Evolutionary conservation across 2,888 invertebrate genomes (phyloP).

Genomic region (Flexamia atlantica): DNA sequence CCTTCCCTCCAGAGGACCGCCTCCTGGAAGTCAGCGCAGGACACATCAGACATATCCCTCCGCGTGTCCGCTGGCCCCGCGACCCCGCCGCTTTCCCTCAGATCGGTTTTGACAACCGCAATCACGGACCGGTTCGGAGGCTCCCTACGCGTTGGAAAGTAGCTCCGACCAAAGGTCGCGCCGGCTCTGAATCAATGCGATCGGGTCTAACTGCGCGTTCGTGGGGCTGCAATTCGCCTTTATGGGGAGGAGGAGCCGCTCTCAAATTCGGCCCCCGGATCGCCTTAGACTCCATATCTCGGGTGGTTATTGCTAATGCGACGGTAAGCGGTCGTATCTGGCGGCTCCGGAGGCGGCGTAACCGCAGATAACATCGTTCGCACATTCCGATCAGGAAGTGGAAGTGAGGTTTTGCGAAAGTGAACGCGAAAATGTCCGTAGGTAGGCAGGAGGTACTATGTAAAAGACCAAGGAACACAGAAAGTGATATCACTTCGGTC

Average conservation of each 20-base stretch:
- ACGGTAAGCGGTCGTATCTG: background rate
- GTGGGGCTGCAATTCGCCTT: slow-evolving; percentile 11
- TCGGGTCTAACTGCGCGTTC: slow-evolving; percentile 19
- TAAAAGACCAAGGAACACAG: no score
- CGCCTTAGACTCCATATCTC: slow-evolving; percentile 9
- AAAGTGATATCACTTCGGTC: no score
- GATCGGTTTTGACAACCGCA: slow-evolving; percentile 41
- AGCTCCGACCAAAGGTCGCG: slow-evolving; percentile 49
- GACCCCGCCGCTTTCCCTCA: slow-evolving; percentile 12
- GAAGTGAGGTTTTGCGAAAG: background rate
- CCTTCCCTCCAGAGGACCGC: no score
- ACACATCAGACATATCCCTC: background rate
- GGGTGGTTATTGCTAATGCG: slow-evolving; percentile 45
- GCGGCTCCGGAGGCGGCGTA: background rate
- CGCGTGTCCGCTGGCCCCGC: background rate
- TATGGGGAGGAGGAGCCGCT: slow-evolving; percentile 31
- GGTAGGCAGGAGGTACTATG: no score
- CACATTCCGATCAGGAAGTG: slow-evolving; percentile 6
- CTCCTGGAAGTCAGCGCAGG: no score
- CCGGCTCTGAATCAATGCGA: slow-evolving; percentile 55
- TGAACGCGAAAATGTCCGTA: background rate
- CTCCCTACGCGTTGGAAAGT: slow-evolving; percentile 54
- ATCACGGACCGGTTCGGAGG: slow-evolving; percentile 28
- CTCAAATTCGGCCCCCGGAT: slow-evolving; percentile 28
- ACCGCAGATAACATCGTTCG: slow-evolving; percentile 2